phyloP scores from a whole-genome alignment of 1,140 invertebrate genomes.

The Heliconius himera region DNA sequence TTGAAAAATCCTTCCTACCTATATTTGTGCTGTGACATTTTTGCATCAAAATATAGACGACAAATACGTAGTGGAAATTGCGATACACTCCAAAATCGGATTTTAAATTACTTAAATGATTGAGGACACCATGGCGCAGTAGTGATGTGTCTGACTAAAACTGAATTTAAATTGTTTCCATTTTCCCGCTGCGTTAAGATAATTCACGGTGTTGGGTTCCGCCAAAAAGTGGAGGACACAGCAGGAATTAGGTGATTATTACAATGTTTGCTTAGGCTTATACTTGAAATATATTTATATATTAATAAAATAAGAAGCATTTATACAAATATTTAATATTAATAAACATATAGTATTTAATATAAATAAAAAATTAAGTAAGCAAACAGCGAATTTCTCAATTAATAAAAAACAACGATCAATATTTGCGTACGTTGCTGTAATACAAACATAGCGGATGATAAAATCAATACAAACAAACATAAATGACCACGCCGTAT shows the following conservation, averaged over 20 bases:
- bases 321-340: neutral
- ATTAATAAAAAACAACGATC: neutral
- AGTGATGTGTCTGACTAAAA: no score
- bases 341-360: neutral
- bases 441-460: neutral
- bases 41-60: neutral
- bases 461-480: neutral
- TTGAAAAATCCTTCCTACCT: neutral
- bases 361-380: neutral
- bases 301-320: no score
- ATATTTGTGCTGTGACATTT: slow-evolving; percentile 1
- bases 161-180: no score
- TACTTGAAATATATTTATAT: no score
- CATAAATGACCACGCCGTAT: neutral
- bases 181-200: no score
- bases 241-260: no score
- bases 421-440: neutral
- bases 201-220: no score
- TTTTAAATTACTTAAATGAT: no score
- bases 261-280: no score
- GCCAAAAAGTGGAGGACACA: no score
- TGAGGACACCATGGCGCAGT: no score
- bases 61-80: neutral
- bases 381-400: neutral
- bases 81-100: no score